Conservation (phyloP, 1,140 invertebrate species). For the Rhynchophorus ferrugineus region DNA sequence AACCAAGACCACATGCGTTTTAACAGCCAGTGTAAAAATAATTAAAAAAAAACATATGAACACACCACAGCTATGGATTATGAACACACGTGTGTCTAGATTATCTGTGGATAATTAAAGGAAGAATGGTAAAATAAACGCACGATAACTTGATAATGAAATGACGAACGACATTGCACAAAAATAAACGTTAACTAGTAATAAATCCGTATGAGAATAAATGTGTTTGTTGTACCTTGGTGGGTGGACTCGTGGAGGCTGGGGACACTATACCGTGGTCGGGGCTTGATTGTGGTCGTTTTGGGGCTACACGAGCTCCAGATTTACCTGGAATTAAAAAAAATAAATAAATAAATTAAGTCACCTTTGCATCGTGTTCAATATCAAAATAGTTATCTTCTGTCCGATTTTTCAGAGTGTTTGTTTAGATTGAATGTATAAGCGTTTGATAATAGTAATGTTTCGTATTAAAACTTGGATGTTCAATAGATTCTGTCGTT, state of each 20-base stretch:
- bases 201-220: constrained; percentile 5
- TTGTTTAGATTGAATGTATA: no score
- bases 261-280: constrained; percentile 44
- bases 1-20: neutral
- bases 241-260: constrained; percentile 44
- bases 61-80: no score
- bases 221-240: constrained; percentile 50
- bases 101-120: no score
- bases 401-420: neutral
- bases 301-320: constrained; percentile 43
- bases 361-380: neutral
- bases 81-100: no score
- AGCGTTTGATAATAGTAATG: no score
- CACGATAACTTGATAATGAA: constrained; percentile 3
- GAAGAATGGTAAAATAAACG: neutral
- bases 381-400: neutral
- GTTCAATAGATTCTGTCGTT: no score
- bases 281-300: constrained; percentile 45
- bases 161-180: constrained; percentile 30
- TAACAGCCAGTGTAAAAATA: neutral
- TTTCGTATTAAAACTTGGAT: no score
- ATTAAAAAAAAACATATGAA: neutral
- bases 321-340: constrained; percentile 45
- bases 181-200: constrained; percentile 34
- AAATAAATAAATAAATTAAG: neutral